Evolutionary conservation across 2,797 vertebrate species (phyloP).

Genomic region (Borostomias antarcticus): DNA sequence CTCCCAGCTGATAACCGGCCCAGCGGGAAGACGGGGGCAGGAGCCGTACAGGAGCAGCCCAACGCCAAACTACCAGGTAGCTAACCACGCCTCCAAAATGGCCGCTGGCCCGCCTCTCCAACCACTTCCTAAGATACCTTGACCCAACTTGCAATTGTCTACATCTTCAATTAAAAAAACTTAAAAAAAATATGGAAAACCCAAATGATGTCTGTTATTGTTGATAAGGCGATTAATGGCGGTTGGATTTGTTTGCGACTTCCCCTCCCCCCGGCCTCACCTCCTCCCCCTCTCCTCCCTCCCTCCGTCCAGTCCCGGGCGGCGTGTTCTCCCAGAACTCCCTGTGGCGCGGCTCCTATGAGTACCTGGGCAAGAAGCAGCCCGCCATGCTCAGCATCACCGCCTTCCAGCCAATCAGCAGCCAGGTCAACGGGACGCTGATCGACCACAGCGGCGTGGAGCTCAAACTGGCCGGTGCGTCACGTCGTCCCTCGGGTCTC

Average conservation of each 20-base stretch:
- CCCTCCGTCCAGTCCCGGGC: slow-evolving; percentile 80
- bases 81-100: neutral
- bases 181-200: too few relatives aligned
- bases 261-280: neutral
- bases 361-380: slow-evolving; percentile 97
- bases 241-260: too few relatives aligned
- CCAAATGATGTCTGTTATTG: too few relatives aligned
- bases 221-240: too few relatives aligned
- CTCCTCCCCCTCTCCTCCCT: neutral
- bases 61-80: slow-evolving; percentile 86
- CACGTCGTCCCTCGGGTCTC: too few relatives aligned
- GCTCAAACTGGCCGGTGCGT: slow-evolving; percentile 88
- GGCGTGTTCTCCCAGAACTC: slow-evolving; percentile 97
- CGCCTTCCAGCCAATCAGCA: slow-evolving; percentile 84
- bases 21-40: slow-evolving; percentile 83
- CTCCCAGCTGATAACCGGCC: slow-evolving; percentile 89
- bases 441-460: slow-evolving; percentile 96
- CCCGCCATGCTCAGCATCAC: slow-evolving; percentile 95
- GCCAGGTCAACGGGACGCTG: slow-evolving; percentile 94
- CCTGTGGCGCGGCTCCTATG: slow-evolving; percentile 96
- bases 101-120: too few relatives aligned
- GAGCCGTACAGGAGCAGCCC: slow-evolving; percentile 86
- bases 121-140: too few relatives aligned
- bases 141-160: too few relatives aligned
- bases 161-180: too few relatives aligned